phyloP scores from a whole-genome alignment of 2,113 vertebrate genomes.

The Tachysurus fulvidraco region DNA sequence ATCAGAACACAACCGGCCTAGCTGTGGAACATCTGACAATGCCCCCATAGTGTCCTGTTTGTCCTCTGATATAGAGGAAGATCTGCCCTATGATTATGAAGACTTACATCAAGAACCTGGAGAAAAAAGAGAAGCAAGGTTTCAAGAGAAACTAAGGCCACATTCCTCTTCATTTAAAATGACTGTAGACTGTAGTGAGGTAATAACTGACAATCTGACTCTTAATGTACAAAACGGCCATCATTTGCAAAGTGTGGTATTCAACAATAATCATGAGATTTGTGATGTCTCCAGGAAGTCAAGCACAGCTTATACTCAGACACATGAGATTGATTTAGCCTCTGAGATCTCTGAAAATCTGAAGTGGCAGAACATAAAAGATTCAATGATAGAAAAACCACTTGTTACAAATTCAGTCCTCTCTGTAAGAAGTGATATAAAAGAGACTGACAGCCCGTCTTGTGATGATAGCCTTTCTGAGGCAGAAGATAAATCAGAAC shows the following conservation, averaged over 20 bases:
- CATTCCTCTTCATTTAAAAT: background rate
- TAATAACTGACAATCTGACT: constrained; percentile 30
- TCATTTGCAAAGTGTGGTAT: constrained; percentile 24
- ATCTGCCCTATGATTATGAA: constrained; percentile 48
- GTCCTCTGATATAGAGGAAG: constrained; percentile 49
- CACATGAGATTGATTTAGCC: constrained; percentile 16
- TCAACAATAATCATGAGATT: constrained; percentile 54
- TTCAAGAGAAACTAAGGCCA: background rate
- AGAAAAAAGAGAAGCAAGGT: constrained; percentile 7
- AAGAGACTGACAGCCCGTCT: constrained; percentile 12
- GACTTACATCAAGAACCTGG: constrained; percentile 49
- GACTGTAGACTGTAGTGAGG: background rate
- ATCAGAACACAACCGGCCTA: constrained; percentile 67
- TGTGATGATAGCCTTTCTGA: constrained; percentile 30
- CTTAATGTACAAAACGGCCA: constrained; percentile 51
- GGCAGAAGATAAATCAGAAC: constrained; percentile 41
- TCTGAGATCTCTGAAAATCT: constrained; percentile 20
- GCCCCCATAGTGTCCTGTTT: constrained; percentile 58
- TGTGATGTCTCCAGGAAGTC: constrained; percentile 15
- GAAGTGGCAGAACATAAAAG: constrained; percentile 13
- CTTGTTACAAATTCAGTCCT: constrained; percentile 32
- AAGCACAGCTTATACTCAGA: constrained; percentile 17
- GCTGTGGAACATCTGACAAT: constrained; percentile 56
- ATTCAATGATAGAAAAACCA: constrained; percentile 23
- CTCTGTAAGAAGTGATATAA: constrained; percentile 18